Evolutionary conservation across 1,140 invertebrate genomes (phyloP).

Genomic region (Tetramorium simillimum): DNA sequence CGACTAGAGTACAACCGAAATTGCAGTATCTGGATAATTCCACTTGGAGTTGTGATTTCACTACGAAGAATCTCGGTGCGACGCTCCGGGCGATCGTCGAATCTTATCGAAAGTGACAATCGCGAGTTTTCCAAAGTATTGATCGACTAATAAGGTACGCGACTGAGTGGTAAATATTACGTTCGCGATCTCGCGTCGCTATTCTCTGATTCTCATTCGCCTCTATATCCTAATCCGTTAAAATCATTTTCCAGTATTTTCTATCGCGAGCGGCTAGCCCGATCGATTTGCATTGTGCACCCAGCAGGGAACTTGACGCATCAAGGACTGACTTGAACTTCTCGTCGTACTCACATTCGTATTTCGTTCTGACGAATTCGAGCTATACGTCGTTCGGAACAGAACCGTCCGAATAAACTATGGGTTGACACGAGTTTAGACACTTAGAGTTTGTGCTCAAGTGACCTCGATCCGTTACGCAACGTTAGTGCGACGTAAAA

Average conservation of each 20-base stretch:
- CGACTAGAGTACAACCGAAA: background rate
- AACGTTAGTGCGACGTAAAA: background rate
- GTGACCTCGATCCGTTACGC: background rate
- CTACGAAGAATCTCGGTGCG: background rate
- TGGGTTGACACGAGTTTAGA: slow-evolving; percentile 15
- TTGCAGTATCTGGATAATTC: background rate
- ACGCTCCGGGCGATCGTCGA: background rate
- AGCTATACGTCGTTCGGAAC: background rate
- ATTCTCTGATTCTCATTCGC: background rate
- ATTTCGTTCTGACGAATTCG: background rate
- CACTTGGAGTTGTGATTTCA: background rate
- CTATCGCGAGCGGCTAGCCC: background rate
- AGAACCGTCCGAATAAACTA: background rate
- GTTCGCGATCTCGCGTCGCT: background rate
- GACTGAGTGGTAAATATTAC: background rate
- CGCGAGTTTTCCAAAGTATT: background rate
- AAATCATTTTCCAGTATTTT: slow-evolving; percentile 2
- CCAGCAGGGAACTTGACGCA: background rate
- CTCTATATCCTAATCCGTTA: background rate
- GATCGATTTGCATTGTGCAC: background rate
- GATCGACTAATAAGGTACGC: background rate
- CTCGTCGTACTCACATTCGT: background rate
- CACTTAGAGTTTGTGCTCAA: background rate
- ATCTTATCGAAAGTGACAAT: background rate
- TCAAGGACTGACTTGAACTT: background rate